Evolutionary conservation across 2,797 vertebrate genomes (phyloP).

Genomic region (Sarcoramphus papa): DNA sequence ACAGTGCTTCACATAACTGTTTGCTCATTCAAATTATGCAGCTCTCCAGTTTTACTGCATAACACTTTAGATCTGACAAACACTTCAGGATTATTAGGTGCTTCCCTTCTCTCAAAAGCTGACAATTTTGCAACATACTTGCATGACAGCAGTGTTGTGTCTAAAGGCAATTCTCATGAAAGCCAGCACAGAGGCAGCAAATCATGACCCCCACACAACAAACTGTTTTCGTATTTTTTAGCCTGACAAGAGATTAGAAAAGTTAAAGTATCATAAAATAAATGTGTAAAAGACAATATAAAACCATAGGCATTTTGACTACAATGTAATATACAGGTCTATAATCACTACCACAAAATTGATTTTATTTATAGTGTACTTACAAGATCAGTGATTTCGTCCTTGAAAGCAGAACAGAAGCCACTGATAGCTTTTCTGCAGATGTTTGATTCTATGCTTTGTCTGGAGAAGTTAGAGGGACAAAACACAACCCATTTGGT

Average conservation of each 20-base stretch:
- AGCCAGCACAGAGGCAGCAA: neutral
- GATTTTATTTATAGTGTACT: constrained; percentile 15
- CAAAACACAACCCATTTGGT: neutral
- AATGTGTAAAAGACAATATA: neutral
- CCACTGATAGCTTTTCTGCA: constrained; percentile 54
- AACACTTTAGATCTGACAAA: neutral
- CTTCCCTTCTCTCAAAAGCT: neutral
- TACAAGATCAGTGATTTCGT: constrained; percentile 70
- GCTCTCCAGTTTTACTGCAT: neutral
- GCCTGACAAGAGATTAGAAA: neutral
- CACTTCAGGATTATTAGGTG: neutral
- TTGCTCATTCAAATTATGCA: neutral
- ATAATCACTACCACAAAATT: neutral
- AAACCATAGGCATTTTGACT: neutral
- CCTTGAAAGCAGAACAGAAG: constrained; percentile 68
- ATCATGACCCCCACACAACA: neutral
- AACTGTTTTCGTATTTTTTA: neutral
- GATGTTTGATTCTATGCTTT: constrained; percentile 42
- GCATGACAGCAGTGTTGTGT: neutral
- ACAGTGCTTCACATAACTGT: neutral
- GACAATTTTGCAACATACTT: neutral
- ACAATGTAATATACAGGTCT: neutral
- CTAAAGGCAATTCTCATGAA: neutral
- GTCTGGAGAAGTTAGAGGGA: constrained; percentile 48
- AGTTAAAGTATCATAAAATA: neutral